A percentile compares a stretch with the other conserved stretches of the same genome.
phyloP scores from a whole-genome alignment of 2,113 vertebrate genomes.

The Podilymbus podiceps region DNA sequence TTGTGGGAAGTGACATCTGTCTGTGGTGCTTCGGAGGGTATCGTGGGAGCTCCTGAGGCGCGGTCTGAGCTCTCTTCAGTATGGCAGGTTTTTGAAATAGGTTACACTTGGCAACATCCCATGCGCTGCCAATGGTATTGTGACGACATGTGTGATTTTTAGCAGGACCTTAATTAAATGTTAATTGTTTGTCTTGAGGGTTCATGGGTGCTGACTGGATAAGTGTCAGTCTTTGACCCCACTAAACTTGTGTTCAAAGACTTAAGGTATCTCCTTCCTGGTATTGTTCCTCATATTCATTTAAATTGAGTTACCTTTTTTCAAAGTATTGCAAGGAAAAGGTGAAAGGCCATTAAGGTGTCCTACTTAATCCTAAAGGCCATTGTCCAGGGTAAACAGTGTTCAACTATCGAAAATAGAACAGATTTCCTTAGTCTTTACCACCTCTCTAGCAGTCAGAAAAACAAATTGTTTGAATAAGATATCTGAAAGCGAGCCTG shows the following conservation, averaged over 20 bases:
- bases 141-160: neutral
- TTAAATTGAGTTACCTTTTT: neutral
- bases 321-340: neutral
- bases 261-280: neutral
- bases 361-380: neutral
- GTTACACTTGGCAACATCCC: neutral
- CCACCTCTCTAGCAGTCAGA: neutral
- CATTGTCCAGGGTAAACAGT: neutral
- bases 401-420: neutral
- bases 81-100: neutral
- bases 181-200: neutral
- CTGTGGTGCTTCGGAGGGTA: neutral
- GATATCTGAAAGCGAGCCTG: neutral
- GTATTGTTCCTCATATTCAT: neutral
- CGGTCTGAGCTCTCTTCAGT: neutral
- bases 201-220: neutral
- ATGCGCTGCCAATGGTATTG: rapidly evolving
- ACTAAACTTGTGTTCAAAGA: neutral
- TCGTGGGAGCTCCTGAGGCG: neutral
- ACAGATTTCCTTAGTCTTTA: neutral
- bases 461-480: neutral
- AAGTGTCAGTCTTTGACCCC: neutral
- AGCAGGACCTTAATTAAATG: neutral
- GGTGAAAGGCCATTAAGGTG: neutral
- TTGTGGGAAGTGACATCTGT: neutral